Conservation (phyloP, 2,888 invertebrate species). For the Dorcus hopei region DNA sequence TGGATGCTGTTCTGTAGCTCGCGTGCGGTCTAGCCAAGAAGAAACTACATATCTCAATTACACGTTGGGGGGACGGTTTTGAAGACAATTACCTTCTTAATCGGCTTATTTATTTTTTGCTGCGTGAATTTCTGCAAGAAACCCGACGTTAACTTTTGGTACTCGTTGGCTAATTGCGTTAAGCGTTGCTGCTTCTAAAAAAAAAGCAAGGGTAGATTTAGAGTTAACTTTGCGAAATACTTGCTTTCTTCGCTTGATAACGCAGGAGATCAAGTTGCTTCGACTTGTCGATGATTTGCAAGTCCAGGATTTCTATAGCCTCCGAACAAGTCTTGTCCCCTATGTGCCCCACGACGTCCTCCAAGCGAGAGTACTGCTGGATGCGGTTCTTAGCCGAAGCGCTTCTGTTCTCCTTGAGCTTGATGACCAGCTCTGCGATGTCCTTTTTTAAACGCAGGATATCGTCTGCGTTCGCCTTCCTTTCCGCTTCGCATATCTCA, state of each 20-base stretch:
- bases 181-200: slow-evolving; percentile 55
- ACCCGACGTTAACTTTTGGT: slow-evolving; percentile 59
- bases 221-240: not conserved
- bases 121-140: slow-evolving; percentile 52
- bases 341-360: slow-evolving; percentile 47
- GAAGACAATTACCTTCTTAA: slow-evolving; percentile 57
- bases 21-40: slow-evolving; percentile 54
- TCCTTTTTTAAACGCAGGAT: slow-evolving; percentile 72
- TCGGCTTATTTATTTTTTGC: slow-evolving; percentile 52
- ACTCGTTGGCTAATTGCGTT: slow-evolving; percentile 58
- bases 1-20: slow-evolving; percentile 80
- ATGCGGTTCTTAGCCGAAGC: slow-evolving; percentile 23
- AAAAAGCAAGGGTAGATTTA: not conserved
- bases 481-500: slow-evolving; percentile 76
- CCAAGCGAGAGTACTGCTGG: slow-evolving; percentile 32
- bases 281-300: slow-evolving; percentile 67
- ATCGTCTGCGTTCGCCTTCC: slow-evolving; percentile 67
- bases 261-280: slow-evolving; percentile 72
- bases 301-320: slow-evolving; percentile 58
- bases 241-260: slow-evolving; percentile 63
- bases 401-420: slow-evolving; percentile 58
- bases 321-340: slow-evolving; percentile 52
- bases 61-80: not conserved
- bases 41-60: not conserved
- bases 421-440: slow-evolving; percentile 61